phyloP scores from a whole-genome alignment of 2,113 vertebrate genomes.

The Dicrurus megarhynchus region DNA sequence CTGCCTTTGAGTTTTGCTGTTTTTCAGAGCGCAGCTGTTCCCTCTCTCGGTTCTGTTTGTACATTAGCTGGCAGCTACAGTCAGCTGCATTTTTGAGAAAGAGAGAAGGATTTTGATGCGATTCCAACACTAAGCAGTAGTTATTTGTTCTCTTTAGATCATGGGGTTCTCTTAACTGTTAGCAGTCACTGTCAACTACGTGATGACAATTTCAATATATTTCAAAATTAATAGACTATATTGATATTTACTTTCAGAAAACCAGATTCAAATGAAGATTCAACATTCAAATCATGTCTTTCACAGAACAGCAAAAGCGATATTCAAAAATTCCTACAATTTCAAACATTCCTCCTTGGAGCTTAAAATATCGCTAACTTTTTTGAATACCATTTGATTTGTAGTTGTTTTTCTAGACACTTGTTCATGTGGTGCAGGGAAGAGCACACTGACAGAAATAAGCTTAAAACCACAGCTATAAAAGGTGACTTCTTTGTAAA shows the following conservation, averaged over 20 bases:
- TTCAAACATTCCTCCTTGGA: not conserved
- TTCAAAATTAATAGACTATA: not conserved
- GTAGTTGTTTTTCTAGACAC: not conserved
- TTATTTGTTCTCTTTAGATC: conserved; percentile 25
- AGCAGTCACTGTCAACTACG: not conserved
- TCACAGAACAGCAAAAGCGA: not conserved
- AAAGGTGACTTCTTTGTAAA: not conserved
- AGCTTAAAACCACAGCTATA: not conserved
- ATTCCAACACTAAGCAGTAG: conserved; percentile 39
- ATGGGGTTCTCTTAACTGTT: not conserved
- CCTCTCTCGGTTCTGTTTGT: conserved; percentile 53
- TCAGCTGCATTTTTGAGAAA: conserved; percentile 18
- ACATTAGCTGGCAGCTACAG: conserved; percentile 48
- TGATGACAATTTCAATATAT: not conserved
- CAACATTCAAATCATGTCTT: not conserved
- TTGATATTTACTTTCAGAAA: not conserved
- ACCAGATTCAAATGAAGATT: not conserved
- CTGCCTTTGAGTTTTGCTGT: not conserved
- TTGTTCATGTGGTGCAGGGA: not conserved
- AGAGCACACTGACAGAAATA: not conserved
- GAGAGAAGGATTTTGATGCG: conserved; percentile 25
- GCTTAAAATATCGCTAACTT: not conserved
- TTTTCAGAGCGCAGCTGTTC: conserved; percentile 56
- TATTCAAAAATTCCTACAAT: not conserved
- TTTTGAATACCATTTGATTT: not conserved